These are phyloP conservation scores for Cotesia typhae DNA, from an alignment of 1,140 invertebrate genomes.

Conservation along the genomic window DNA sequence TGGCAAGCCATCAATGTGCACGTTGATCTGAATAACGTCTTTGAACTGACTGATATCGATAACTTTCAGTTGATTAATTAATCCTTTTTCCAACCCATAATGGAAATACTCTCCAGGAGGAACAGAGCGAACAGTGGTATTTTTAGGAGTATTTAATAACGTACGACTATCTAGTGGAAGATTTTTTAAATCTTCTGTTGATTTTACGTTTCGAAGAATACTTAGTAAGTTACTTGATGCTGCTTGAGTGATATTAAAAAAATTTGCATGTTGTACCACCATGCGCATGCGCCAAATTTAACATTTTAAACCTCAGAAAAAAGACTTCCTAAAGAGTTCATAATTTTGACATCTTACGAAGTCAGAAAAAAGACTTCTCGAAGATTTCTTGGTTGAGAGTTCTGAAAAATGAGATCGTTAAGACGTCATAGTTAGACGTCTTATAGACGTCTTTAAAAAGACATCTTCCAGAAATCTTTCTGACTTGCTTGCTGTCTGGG, in stretches of 20 bases:
- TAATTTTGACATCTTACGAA: no score
- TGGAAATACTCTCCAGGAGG: constrained; percentile 25
- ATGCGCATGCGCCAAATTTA: no score
- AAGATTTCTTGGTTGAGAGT: no score
- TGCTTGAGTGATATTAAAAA: background rate
- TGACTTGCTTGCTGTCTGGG: no score
- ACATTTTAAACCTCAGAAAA: no score
- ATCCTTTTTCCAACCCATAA: constrained; percentile 17
- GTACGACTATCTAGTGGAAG: background rate
- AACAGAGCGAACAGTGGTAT: background rate
- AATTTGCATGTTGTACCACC: no score
- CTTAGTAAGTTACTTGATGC: background rate
- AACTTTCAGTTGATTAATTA: constrained; percentile 8
- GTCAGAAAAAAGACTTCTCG: no score
- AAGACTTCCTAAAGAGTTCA: no score
- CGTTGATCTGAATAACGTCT: constrained; percentile 16
- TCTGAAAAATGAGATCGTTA: no score
- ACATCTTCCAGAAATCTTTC: no score
- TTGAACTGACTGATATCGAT: background rate
- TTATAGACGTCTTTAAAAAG: no score
- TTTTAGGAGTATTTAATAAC: constrained; percentile 20
- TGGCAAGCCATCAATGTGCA: constrained; percentile 45
- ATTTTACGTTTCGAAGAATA: background rate
- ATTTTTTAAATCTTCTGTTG: background rate
- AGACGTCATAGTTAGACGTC: no score